phyloP scores from a whole-genome alignment of 2,797 vertebrate genomes.

The Natrix natrix region DNA sequence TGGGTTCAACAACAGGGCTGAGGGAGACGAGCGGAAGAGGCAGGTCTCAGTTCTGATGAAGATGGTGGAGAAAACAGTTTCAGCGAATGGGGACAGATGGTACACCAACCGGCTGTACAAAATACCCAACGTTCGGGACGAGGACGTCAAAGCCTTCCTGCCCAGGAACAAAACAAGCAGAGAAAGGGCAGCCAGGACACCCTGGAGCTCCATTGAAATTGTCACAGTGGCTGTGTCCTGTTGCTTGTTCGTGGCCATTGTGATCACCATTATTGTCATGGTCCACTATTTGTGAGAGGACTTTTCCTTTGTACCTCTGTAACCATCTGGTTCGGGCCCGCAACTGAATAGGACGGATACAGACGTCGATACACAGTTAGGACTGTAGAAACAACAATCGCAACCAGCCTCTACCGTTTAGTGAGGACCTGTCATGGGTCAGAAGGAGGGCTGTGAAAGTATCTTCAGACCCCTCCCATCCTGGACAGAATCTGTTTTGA shows the following conservation, averaged over 20 bases:
- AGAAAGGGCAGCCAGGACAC: not conserved
- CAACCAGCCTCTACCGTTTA: too few species aligned
- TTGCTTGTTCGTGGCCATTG: not conserved
- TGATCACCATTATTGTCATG: not conserved
- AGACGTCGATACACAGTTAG: too few species aligned
- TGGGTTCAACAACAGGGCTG: not conserved
- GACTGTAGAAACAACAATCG: too few species aligned
- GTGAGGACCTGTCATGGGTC: too few species aligned
- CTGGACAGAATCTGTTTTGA: too few species aligned
- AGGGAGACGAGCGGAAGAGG: not conserved
- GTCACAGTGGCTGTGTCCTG: rapidly evolving
- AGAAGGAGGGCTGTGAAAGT: too few species aligned
- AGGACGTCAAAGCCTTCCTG: too few species aligned
- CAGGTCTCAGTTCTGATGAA: not conserved
- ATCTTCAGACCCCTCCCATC: too few species aligned
- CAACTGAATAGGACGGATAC: too few species aligned
- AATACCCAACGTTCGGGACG: rapidly evolving
- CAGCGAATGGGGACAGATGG: rapidly evolving
- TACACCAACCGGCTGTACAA: not conserved
- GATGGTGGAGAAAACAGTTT: not conserved
- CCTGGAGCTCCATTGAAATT: rapidly evolving
- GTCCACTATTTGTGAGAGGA: not conserved
- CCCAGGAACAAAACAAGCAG: rapidly evolving
- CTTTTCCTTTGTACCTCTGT: not conserved
- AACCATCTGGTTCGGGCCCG: too few species aligned